A percentile compares a stretch with the other conserved stretches of the same genome.
Evolutionary conservation across 2,888 invertebrate genomes (phyloP).

Genomic region (Leuctra nigra): DNA sequence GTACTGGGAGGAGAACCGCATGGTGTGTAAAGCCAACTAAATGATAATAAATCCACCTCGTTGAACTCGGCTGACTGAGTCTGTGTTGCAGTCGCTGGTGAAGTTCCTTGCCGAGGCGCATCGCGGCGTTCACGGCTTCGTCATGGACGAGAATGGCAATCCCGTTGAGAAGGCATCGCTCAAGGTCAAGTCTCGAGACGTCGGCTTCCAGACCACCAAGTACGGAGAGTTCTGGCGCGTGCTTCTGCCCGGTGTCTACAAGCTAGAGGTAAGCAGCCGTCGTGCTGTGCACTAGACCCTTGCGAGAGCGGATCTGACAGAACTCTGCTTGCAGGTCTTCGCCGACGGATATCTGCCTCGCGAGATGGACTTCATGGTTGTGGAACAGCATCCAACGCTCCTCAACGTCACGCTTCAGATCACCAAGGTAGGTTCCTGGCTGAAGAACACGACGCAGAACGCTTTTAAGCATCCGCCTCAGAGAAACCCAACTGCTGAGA

Average conservation of each 20-base stretch:
- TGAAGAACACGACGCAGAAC: not conserved
- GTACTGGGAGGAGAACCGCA: conserved; percentile 54
- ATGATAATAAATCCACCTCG: not conserved
- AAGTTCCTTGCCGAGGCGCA: conserved; percentile 49
- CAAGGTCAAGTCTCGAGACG: conserved; percentile 48
- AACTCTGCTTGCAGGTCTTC: conserved; percentile 66
- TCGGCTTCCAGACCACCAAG: conserved; percentile 47
- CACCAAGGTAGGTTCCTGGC: conserved; percentile 57
- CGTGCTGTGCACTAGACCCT: too few relatives aligned
- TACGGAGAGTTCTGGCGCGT: conserved; percentile 61
- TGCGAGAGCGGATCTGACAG: too few relatives aligned
- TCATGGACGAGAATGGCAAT: conserved; percentile 44
- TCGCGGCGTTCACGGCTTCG: conserved; percentile 52
- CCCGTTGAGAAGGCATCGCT: conserved; percentile 46
- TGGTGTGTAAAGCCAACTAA: too few relatives aligned
- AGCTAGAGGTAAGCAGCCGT: conserved; percentile 45
- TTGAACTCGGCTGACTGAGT: not conserved
- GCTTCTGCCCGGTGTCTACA: conserved; percentile 53
- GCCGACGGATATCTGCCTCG: conserved; percentile 78
- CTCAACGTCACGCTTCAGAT: conserved; percentile 75
- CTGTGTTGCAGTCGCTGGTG: conserved; percentile 44
- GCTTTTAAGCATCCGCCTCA: not conserved
- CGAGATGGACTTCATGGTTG: conserved; percentile 79
- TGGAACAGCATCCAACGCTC: conserved; percentile 77
- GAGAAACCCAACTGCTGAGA: not conserved